Base-by-base conservation (phyloP, 2,113 vertebrate species). In the Micronisus gabar region DNA sequence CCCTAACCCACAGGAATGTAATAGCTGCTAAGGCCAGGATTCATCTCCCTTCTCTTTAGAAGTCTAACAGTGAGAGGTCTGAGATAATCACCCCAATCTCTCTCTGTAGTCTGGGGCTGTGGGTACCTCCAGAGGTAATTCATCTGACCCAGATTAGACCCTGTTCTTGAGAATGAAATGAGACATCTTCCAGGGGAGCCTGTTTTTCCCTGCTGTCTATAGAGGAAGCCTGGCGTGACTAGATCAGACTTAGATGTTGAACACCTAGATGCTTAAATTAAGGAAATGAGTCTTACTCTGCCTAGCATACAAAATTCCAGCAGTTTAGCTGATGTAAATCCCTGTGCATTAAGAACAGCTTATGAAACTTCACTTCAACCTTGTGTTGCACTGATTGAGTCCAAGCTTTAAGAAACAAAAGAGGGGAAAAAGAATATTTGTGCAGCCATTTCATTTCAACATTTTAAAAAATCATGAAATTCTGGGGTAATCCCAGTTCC, bases 41-140 rank as follows among this genome's bases (percentile, higher is more conserved):
- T 96, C 85, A 95, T 90, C 93, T 90, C 78, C 87, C 22, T 65
- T 48, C 95, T 50, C 70, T 68, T 88, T n/a, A 93, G 90, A 94
- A 91, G 53, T 7, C 48, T 30, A 88, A 78, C 92, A 87, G 85
- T 26, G 83, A 87, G 91, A 96, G 89, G 81, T 76, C 47, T 50
- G 83, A 61, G 78, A 96, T 92, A 96, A 96, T 95, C 96, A 94
- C 96, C 85, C 87, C 87, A 43, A 62, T 66, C 90, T 95, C 72
- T 56, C 87, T 93, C 81, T 72, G 26, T 86, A 90, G 81, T 48
- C 58, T 91, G 87, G 82, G 59, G 66, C 56, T 85, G 47, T 41
- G 70, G 62, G 81, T 68, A 88, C 13, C 87, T 75, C 87, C 63
- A 18, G 2, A 52, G 85, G 66, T 66, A 88, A 89, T 80, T 76